Evolutionary conservation across 2,113 vertebrate species (phyloP), one percentile per base, ranked within the genome.

Genomic region (Hiodon tergisus): DNA sequence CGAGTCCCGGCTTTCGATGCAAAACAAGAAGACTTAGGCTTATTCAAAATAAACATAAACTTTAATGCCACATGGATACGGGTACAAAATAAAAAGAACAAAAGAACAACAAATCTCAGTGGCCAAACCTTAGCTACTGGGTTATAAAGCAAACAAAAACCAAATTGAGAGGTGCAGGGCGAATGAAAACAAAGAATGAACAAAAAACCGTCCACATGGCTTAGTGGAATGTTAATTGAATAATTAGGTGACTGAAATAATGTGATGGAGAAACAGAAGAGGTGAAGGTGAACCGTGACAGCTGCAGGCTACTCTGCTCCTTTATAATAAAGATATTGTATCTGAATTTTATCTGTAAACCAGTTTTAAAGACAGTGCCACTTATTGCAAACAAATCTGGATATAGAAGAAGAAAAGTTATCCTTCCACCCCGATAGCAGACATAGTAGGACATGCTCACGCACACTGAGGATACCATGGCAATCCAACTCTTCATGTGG

Each of bases 391-490:
- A 63, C 68, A 57, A 52, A 59, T 31, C 67, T 70, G 67, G 62
- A 48, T n/a, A 51, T 68, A 61, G 67, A 57, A 76, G 67, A 57
- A 69, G 63, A 70, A 69, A 76, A 60, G 67, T 59, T 70, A 76
- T 76, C 75, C 63, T 48, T 46, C 16, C 48, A 48, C 8, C 68
- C 50, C 59, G 48, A 65, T 67, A 67, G 54, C 63, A 75, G 73
- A 75, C 65, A 61, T 67, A 50, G 31, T 11, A 48, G 53, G 72
- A 48, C 53, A 57, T 9, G 17, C 54, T 8, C 72, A 62, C 51
- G 10, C 57, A 60, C 52, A 61, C 58, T 47, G 9, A 14, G 17
- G 46, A 17, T 53, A 46, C 68, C 68, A 76, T 65, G 17, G 60
- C 68, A 65, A 71, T 68, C 51, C 14, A 46, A 9, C 55, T 59